Evolutionary conservation across 92 coral and sea anemone species (phyloP).

Genomic region (Pocillopora grandis): DNA sequence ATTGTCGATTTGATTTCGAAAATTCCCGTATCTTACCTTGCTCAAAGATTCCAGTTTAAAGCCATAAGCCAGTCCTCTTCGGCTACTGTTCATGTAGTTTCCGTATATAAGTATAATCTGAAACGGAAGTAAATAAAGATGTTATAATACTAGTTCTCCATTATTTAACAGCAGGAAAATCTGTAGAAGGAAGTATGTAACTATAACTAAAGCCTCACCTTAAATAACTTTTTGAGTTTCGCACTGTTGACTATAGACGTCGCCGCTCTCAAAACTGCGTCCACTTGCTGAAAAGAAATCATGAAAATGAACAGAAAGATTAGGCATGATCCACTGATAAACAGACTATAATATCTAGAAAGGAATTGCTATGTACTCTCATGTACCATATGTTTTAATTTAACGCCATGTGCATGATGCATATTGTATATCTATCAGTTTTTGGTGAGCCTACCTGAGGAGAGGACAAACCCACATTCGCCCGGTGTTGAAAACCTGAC

Average conservation of each 20-base stretch:
- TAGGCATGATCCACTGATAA: too few relatives aligned
- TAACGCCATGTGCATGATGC: too few relatives aligned
- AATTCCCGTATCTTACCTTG: slow-evolving; percentile 58
- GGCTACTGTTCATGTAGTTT: slow-evolving; percentile 88
- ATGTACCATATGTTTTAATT: too few relatives aligned
- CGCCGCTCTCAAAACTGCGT: slow-evolving; percentile 86
- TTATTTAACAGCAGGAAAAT: too few relatives aligned
- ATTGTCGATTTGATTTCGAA: too few relatives aligned
- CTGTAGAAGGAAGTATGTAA: too few relatives aligned
- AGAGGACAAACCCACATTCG: too few relatives aligned
- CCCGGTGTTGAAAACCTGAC: too few relatives aligned
- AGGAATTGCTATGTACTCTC: background rate
- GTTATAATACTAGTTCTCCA: too few relatives aligned
- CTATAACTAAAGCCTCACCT: slow-evolving; percentile 44
- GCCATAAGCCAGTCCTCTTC: slow-evolving; percentile 86
- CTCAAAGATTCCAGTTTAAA: slow-evolving; percentile 88
- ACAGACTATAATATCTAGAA: background rate
- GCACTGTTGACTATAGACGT: slow-evolving; percentile 79
- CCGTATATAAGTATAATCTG: slow-evolving; percentile 85
- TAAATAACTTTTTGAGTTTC: slow-evolving; percentile 82
- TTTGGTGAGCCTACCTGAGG: too few relatives aligned
- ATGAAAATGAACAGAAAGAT: background rate
- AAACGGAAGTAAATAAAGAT: background rate
- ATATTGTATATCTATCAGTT: too few relatives aligned
- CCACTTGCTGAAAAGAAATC: slow-evolving; percentile 71